These are phyloP conservation scores for Autographa gamma DNA, from an alignment of 2,888 invertebrate genomes.

Conservation along the genomic window DNA sequence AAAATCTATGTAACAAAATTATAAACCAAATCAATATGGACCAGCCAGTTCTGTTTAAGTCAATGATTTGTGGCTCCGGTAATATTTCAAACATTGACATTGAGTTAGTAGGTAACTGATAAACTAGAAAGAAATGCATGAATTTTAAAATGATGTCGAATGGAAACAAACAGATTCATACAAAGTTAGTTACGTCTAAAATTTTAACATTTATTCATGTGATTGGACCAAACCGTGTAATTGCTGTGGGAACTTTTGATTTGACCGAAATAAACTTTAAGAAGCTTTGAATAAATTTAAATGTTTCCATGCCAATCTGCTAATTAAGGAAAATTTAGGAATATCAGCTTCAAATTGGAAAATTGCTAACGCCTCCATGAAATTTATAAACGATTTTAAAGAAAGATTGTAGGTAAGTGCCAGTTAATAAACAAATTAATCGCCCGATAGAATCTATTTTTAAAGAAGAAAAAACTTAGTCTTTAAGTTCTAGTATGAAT, in stretches of 20 bases:
- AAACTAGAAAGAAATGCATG: slow-evolving; percentile 47
- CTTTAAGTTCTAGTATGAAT: background rate
- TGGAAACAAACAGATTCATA: slow-evolving; percentile 34
- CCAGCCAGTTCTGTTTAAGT: slow-evolving; percentile 46
- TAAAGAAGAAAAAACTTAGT: background rate
- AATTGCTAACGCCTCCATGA: background rate
- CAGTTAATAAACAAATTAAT: no score
- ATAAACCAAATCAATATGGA: slow-evolving; percentile 60
- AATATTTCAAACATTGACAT: slow-evolving; percentile 47
- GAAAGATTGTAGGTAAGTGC: no score
- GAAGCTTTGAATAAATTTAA: slow-evolving; percentile 41
- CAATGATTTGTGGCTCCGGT: slow-evolving; percentile 50
- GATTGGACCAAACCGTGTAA: slow-evolving; percentile 38
- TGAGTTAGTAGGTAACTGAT: slow-evolving; percentile 47
- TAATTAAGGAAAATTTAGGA: slow-evolving; percentile 28
- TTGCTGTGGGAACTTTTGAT: slow-evolving; percentile 51
- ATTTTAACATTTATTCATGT: slow-evolving; percentile 43
- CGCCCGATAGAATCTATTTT: no score
- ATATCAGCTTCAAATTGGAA: slow-evolving; percentile 15
- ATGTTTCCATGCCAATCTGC: slow-evolving; percentile 38
- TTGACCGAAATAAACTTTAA: slow-evolving; percentile 45
- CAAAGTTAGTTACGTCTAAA: slow-evolving; percentile 38
- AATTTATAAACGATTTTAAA: slow-evolving; percentile 7
- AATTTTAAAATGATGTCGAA: slow-evolving; percentile 54
- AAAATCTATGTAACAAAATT: slow-evolving; percentile 62